phyloP scores from a whole-genome alignment of 2,113 vertebrate genomes.

The Felis chaus region DNA sequence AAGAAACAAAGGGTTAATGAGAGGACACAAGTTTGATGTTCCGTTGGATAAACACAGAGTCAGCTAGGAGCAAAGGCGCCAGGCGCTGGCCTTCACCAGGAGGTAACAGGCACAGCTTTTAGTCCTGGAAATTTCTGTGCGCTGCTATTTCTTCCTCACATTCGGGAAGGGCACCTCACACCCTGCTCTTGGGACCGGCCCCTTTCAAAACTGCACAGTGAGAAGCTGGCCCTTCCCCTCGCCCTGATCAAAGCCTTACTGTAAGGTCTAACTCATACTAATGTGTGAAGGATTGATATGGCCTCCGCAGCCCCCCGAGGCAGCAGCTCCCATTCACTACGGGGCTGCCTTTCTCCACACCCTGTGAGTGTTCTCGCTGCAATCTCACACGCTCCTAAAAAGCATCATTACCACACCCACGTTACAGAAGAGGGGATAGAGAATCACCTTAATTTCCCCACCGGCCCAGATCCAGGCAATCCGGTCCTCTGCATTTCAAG shows the following conservation, averaged over 20 bases:
- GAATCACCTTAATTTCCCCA: neutral
- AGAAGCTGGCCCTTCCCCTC: neutral
- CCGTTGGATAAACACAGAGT: slow-evolving; percentile 48
- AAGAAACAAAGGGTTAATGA: slow-evolving; percentile 76
- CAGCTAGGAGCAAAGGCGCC: neutral
- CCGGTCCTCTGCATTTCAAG: neutral
- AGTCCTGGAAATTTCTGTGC: neutral
- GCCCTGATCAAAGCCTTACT: neutral
- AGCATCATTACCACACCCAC: neutral
- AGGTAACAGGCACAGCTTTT: neutral
- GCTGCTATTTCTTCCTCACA: neutral
- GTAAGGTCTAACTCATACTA: slow-evolving; percentile 49
- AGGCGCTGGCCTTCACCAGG: slow-evolving; percentile 16
- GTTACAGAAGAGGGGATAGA: neutral
- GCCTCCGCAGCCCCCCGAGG: neutral
- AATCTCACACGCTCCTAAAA: neutral
- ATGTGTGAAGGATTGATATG: slow-evolving; percentile 12
- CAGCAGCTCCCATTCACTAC: neutral
- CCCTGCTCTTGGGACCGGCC: neutral
- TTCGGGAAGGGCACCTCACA: neutral
- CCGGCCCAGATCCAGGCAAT: neutral
- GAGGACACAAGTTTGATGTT: slow-evolving; percentile 70
- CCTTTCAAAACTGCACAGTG: neutral
- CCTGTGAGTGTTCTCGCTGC: neutral
- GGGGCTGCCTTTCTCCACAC: neutral